Base-by-base conservation (phyloP, 2,888 invertebrate species). In the Mimumesa dahlbomi region DNA sequence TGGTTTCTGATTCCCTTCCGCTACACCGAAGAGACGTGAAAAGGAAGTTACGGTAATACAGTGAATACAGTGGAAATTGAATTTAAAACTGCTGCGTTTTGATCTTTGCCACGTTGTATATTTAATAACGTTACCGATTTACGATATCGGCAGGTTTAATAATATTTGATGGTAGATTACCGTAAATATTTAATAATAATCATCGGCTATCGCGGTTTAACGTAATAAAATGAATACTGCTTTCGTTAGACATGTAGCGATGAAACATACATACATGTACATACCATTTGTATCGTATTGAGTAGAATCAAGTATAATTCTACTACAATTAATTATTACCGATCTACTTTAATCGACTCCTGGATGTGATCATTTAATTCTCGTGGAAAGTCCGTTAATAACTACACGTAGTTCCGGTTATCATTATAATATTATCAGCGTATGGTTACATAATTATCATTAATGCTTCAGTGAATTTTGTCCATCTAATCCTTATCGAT, bases 371-470 rank as follows among this genome's bases (percentile, higher is more conserved):
- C 2, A 9, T 34, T 43, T 48, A 50, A 68, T 70, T 69, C 52
- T 52, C 71, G 58, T 46, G 52, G 67, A 59, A 64, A 56, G 59
- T 77, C 61, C 73, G 56, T 75, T 73, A 77, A 77, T 67, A 67
- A 62, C 59, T 63, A 31, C 49, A 34, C 59, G 65, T 75, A 53
- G 54, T 42, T 36, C 50, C 49, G 50, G 54, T 34, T 67, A 40
- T 64, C 50, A 42, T 54, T 45, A 54, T 72, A 66, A 73, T 75
- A 64, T 66, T 73, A 63, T 69, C 69, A 77, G 74, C 66, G 78
- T 53, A 78, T 76, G 53, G 65, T 64, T 73, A 73, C 57, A 64
- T 73, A 77, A 65, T 73, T 73, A 76, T 76, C 64, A 65, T 73
- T 76, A 76, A 68, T 63, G 53, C 49, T 48, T 19, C 43, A 65